Evolutionary conservation across 2,797 vertebrate genomes (phyloP).

Genomic region (Myotis vivesi): DNA sequence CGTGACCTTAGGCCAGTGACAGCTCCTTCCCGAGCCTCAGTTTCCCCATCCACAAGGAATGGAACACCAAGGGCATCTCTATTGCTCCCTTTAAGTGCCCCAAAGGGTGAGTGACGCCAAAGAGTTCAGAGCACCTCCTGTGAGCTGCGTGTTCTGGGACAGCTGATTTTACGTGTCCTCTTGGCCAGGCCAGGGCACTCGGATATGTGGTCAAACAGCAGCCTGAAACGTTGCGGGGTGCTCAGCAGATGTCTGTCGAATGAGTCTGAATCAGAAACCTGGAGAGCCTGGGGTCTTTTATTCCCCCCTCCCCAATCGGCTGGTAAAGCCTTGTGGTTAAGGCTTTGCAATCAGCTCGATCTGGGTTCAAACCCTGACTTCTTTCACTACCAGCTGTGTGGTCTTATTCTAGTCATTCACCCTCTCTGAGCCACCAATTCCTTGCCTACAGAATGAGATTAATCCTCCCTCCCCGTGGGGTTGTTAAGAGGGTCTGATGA

Average conservation of each 20-base stretch:
- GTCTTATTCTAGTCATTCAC: too few species aligned
- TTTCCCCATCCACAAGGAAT: not conserved
- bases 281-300: not conserved
- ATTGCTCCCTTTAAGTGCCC: not conserved
- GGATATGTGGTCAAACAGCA: not conserved
- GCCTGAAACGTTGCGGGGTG: accelerated
- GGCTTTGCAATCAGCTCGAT: not conserved
- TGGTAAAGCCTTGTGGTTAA: not conserved
- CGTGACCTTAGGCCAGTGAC: not conserved
- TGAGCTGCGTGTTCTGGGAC: not conserved
- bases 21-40: not conserved
- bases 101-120: not conserved
- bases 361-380: not conserved
- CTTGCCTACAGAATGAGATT: not conserved
- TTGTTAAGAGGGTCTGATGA: accelerated
- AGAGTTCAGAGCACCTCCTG: not conserved
- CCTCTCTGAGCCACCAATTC: too few species aligned
- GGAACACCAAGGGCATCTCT: not conserved
- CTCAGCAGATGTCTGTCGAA: not conserved
- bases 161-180: not conserved
- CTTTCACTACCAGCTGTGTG: not conserved
- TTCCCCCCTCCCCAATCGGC: not conserved
- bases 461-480: too few species aligned
- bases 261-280: not conserved
- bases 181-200: not conserved